phyloP scores from a whole-genome alignment of 2,888 invertebrate genomes.

The Candidula unifasciata region DNA sequence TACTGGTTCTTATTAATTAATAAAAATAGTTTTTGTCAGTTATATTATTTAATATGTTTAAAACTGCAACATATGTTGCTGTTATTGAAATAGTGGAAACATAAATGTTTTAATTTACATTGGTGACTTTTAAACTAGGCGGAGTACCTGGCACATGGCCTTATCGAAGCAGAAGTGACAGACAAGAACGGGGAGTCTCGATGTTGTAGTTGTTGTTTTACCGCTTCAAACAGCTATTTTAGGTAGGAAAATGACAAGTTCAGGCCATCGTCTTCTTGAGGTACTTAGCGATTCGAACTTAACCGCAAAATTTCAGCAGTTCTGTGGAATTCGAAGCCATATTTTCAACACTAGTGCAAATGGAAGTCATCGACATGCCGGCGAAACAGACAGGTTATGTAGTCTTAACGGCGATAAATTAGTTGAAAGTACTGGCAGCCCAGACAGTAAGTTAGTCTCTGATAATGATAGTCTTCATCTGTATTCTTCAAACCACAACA shows the following conservation, averaged over 20 bases:
- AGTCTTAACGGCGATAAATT: background rate
- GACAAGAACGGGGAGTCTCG: background rate
- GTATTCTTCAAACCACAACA: background rate
- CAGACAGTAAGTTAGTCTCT: background rate
- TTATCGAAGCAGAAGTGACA: background rate
- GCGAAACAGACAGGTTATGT: background rate
- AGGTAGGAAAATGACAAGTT: background rate
- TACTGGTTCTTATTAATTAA: background rate
- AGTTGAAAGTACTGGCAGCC: conserved; percentile 11
- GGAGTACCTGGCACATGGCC: conserved; percentile 40
- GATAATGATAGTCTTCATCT: conserved; percentile 3
- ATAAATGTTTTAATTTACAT: background rate
- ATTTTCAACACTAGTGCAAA: background rate
- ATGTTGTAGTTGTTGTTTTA: background rate
- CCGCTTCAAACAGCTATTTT: background rate
- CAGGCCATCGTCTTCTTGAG: conserved; percentile 18
- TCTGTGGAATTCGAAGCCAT: conserved; percentile 83
- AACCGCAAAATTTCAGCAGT: conserved; percentile 87
- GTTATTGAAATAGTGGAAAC: background rate
- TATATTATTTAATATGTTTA: background rate
- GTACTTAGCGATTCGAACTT: conserved; percentile 80
- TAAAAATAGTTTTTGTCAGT: background rate
- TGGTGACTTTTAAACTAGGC: background rate
- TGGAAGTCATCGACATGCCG: conserved; percentile 9
- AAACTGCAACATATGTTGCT: background rate